phyloP scores from a whole-genome alignment of 2,888 invertebrate species.

The Drosophila flavopinicola region DNA sequence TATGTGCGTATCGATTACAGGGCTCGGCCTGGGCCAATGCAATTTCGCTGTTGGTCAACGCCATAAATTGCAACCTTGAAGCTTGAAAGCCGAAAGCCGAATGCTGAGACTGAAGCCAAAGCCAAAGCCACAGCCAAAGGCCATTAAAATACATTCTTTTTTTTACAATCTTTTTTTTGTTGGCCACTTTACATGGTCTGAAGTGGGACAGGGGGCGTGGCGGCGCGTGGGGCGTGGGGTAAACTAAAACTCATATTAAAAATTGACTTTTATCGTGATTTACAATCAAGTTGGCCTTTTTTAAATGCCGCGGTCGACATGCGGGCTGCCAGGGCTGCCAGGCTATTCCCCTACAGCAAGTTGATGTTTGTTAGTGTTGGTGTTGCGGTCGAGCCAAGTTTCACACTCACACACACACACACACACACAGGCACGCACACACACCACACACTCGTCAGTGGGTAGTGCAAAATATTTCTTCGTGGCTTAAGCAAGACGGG shows the following conservation, averaged over 20 bases:
- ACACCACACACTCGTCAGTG: slow-evolving; percentile 48
- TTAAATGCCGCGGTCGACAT: slow-evolving; percentile 80
- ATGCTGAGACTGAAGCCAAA: slow-evolving; percentile 46
- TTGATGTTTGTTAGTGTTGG: slow-evolving; percentile 52
- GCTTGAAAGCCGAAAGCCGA: slow-evolving; percentile 44
- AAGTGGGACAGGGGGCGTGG: slow-evolving; percentile 19
- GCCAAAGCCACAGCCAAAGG: slow-evolving; percentile 55
- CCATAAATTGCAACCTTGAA: slow-evolving; percentile 79
- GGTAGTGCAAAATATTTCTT: slow-evolving; percentile 72
- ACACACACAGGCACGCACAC: slow-evolving; percentile 10
- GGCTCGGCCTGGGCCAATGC: slow-evolving; percentile 48
- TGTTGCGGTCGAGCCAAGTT: slow-evolving; percentile 60
- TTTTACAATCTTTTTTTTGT: slow-evolving; percentile 17
- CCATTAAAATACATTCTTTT: slow-evolving; percentile 75
- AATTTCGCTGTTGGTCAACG: slow-evolving; percentile 77
- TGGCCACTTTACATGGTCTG: slow-evolving; percentile 49
- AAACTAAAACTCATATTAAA: slow-evolving; percentile 78
- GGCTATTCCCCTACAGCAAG: slow-evolving; percentile 17
- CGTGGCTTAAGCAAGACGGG: slow-evolving; percentile 74
- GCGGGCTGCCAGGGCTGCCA: slow-evolving; percentile 59
- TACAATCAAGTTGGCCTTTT: slow-evolving; percentile 79
- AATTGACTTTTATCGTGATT: slow-evolving; percentile 82
- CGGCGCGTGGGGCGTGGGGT: slow-evolving; percentile 40
- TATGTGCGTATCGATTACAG: slow-evolving; percentile 72
- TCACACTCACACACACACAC: slow-evolving; percentile 29